These are phyloP conservation scores for Alloscopus bannaensis DNA, from an alignment of 2,888 invertebrate species.

Conservation along the genomic window DNA sequence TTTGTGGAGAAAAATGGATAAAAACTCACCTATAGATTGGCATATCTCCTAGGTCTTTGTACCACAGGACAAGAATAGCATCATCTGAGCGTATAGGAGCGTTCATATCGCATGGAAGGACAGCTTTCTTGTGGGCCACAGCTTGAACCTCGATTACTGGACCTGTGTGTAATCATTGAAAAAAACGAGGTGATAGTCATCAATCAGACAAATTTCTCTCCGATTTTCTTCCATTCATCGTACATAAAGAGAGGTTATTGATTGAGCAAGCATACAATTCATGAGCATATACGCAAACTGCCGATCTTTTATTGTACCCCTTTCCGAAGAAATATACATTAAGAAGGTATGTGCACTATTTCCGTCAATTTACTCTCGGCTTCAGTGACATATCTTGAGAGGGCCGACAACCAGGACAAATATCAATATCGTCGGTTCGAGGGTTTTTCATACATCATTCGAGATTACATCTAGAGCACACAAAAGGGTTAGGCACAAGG, in stretches of 20 bases:
- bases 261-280: not conserved
- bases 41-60: constrained; percentile 86
- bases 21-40: constrained; percentile 88
- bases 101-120: constrained; percentile 90
- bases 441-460: constrained; percentile 54
- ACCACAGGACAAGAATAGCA: constrained; percentile 91
- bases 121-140: constrained; percentile 86
- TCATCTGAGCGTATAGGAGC: constrained; percentile 86
- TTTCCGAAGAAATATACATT: too few relatives aligned
- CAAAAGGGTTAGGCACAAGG: constrained; percentile 27
- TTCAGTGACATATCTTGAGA: constrained; percentile 46
- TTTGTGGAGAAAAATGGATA: not conserved
- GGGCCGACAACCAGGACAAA: constrained; percentile 48
- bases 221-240: constrained; percentile 11
- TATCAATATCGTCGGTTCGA: constrained; percentile 31
- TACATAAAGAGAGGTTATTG: not conserved
- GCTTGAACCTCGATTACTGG: constrained; percentile 82
- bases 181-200: constrained; percentile 32
- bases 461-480: constrained; percentile 47
- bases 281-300: too few relatives aligned
- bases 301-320: too few relatives aligned
- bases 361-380: constrained; percentile 1
- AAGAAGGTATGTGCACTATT: constrained; percentile 19
- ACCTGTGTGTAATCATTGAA: constrained; percentile 77
- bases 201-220: constrained; percentile 44